A percentile compares a stretch with the other conserved stretches of the same genome.
phyloP scores from a whole-genome alignment of 2,797 vertebrate species.

The Lagorchestes hirsutus region DNA sequence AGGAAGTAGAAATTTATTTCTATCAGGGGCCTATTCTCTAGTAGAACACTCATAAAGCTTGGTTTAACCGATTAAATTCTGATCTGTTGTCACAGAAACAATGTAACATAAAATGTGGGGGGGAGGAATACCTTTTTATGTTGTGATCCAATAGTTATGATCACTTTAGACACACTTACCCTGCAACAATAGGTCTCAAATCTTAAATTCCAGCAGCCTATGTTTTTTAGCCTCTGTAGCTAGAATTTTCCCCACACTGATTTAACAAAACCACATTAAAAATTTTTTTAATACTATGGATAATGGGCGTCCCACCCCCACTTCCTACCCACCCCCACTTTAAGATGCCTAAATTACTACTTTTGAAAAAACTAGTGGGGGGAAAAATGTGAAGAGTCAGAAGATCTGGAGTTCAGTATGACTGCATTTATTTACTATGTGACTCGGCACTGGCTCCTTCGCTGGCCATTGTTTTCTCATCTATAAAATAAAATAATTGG shows the following conservation, averaged over 20 bases:
- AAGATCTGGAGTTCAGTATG: not conserved
- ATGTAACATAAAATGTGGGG: not conserved
- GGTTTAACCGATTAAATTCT: constrained; percentile 1
- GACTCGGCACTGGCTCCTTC: not conserved
- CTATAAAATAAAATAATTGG: not conserved
- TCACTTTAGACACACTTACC: not conserved
- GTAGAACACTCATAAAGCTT: constrained; percentile 18
- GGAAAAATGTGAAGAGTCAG: not conserved
- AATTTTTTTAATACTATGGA: not conserved
- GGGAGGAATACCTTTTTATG: not conserved
- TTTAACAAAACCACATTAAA: not conserved
- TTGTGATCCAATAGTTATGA: constrained; percentile 10
- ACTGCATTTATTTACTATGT: not conserved
- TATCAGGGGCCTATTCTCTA: constrained; percentile 8
- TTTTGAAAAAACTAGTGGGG: not conserved
- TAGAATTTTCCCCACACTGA: not conserved
- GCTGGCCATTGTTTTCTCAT: not conserved
- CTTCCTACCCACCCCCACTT: not conserved
- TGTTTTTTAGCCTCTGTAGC: not conserved
- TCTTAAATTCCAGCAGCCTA: not conserved
- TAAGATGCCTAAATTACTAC: not conserved
- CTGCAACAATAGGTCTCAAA: not conserved
- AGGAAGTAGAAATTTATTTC: constrained; percentile 27
- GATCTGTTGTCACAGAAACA: constrained; percentile 24
- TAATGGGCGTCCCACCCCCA: not conserved